These are phyloP conservation scores for Tipula unca DNA, from an alignment of 2,888 invertebrate species.

Conservation along the genomic window DNA sequence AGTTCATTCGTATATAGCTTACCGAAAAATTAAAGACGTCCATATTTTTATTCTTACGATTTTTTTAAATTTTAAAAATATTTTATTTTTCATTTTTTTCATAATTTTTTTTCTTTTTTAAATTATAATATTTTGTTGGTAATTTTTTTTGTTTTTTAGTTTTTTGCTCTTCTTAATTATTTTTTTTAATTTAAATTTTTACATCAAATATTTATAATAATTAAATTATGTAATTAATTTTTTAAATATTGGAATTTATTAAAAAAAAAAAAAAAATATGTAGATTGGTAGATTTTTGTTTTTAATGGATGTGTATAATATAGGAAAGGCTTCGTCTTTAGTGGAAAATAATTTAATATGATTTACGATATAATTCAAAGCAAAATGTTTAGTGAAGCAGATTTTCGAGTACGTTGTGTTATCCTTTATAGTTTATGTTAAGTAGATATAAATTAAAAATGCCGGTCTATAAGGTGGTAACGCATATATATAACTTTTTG, in stretches of 20 bases:
- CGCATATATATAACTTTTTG: not conserved
- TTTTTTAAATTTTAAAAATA: slow-evolving; percentile 9
- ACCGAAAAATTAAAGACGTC: not conserved
- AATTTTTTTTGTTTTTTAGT: not conserved
- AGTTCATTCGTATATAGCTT: not conserved
- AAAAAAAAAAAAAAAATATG: not conserved
- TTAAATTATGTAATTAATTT: not conserved
- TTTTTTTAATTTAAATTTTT: not conserved
- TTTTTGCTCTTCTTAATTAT: not conserved
- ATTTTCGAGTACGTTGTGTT: not conserved
- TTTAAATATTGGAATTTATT: not conserved
- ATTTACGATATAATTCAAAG: not conserved
- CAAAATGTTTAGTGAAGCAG: not conserved
- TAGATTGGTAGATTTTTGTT: not conserved
- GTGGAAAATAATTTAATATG: not conserved
- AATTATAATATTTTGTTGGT: slow-evolving; percentile 14
- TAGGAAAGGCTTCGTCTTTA: not conserved
- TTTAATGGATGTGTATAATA: not conserved
- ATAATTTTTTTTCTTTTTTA: not conserved
- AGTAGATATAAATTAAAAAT: not conserved
- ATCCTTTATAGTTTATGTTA: not conserved
- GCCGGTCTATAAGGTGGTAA: not conserved
- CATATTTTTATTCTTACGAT: not conserved
- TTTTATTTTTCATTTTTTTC: not conserved
- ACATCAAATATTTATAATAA: slow-evolving; percentile 14